Conservation (phyloP, 1,140 invertebrate genomes). For the Drosophila mauritiana region DNA sequence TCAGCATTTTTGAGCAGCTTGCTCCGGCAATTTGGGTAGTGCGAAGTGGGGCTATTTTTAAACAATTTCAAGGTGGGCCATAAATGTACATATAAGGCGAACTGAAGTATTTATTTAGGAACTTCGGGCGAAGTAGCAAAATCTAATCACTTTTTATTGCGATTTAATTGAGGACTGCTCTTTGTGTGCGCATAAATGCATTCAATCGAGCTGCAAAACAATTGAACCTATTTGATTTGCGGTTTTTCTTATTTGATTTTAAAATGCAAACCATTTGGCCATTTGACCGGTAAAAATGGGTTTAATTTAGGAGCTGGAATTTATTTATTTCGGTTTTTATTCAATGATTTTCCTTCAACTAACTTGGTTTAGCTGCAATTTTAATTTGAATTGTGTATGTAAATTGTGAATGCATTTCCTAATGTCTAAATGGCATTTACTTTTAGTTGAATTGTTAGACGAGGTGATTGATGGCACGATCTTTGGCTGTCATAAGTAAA, state of each 20-base stretch:
- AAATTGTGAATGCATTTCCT: constrained; percentile 8
- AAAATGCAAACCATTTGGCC: constrained; percentile 12
- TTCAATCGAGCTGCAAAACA: constrained; percentile 3
- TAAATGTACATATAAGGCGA: not conserved
- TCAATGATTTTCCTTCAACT: not conserved
- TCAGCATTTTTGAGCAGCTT: constrained; percentile 35
- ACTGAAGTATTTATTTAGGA: not conserved
- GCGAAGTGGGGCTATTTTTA: constrained; percentile 30
- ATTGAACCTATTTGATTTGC: constrained; percentile 27
- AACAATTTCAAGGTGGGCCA: constrained; percentile 5
- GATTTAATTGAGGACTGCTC: not conserved
- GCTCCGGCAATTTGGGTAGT: not conserved
- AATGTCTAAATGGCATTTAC: not conserved
- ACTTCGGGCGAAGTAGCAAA: not conserved
- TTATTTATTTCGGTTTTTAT: not conserved
- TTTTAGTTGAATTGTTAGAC: constrained; percentile 16
- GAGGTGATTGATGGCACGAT: constrained; percentile 15
- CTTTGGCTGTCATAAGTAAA: constrained; percentile 11
- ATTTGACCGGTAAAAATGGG: constrained; percentile 13
- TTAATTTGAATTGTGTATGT: not conserved
- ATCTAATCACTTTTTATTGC: constrained; percentile 5
- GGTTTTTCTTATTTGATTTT: constrained; percentile 24
- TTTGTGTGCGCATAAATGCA: constrained; percentile 4
- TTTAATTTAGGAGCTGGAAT: constrained; percentile 3
- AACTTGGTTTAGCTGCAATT: too few relatives aligned